Evolutionary conservation across 2,113 vertebrate genomes (phyloP), one percentile per base, ranked within the genome.

Genomic region (Aepyceros melampus): DNA sequence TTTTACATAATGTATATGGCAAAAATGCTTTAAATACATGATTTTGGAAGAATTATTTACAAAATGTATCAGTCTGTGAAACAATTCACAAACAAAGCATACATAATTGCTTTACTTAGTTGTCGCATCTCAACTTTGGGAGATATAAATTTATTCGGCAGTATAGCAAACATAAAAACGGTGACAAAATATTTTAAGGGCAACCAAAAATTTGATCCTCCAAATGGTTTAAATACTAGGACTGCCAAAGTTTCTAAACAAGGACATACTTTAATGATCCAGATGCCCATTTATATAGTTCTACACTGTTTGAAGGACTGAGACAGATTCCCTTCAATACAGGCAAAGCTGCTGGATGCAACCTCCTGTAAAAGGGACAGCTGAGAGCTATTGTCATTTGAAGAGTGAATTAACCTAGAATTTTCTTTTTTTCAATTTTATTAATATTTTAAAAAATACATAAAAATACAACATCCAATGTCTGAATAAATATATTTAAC

Each of bases 401-500:
- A 98, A 98, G 98, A 99, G 98, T 98, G 98, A 99, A 99, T 99
- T 99, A 99, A 99, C 99, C 98, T 98, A 99, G 99, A 99, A 87
- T 97, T 98, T 98, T 98, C 98, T 99, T 99, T 99, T 99, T 99
- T 99, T 98, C 98, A 98, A 98, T 99, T 99, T 99, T 99, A 99
- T 99, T 99, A 98, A 99, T 99, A 99, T 99, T 99, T 99, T 99
- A 99, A 99, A 99, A 99, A 99, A 99, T 99, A 99, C 99, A 99
- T 99, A 99, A 99, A 99, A 99, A 99, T 99, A 99, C 99, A 99
- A 99, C 99, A 99, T 99, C 99, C 99, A 99, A 99, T 98, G 99
- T 99, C 99, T 99, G 99, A 99, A 99, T 99, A 99, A 99, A 99
- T 99, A 99, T 99, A 99, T 99, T 99, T 99, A 99, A 99, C 99